Conservation (phyloP, 1,140 invertebrate genomes). For the Oedothorax gibbosus region DNA sequence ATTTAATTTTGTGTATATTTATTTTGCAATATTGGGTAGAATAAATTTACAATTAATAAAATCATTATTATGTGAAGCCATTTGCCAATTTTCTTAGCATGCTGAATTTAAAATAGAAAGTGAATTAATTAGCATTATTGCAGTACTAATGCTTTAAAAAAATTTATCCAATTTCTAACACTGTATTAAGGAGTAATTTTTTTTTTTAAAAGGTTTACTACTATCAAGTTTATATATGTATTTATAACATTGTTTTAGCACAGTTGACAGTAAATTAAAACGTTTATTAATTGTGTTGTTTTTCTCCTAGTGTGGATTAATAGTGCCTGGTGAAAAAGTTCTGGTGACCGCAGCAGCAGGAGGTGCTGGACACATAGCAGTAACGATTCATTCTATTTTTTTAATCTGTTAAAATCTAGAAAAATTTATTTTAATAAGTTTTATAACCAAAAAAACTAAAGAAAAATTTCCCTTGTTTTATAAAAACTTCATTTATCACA, state of each 20-base stretch:
- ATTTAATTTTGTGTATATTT: background rate
- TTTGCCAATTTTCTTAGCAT: too few species aligned
- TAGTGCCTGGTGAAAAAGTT: conserved; percentile 66
- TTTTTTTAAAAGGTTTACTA: too few species aligned
- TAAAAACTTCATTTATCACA: background rate
- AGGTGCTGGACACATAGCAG: conserved; percentile 69
- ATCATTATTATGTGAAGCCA: background rate
- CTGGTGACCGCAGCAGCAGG: conserved; percentile 70
- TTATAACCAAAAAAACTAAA: background rate
- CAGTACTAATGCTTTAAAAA: too few species aligned
- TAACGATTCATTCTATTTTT: conserved; percentile 25
- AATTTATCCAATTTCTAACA: too few species aligned
- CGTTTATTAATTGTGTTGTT: background rate
- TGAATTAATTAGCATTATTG: too few species aligned
- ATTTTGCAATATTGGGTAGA: background rate
- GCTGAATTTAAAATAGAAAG: too few species aligned
- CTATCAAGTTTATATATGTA: too few species aligned
- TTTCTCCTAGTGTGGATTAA: conserved; percentile 61
- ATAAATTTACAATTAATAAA: background rate
- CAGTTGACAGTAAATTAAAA: background rate
- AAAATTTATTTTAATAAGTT: background rate
- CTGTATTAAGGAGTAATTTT: too few species aligned
- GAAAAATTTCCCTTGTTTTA: background rate
- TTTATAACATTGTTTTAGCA: background rate
- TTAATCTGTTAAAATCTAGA: background rate